Conservation (phyloP, 23 tunicate genomes). For the Trididemnum nubilum region DNA sequence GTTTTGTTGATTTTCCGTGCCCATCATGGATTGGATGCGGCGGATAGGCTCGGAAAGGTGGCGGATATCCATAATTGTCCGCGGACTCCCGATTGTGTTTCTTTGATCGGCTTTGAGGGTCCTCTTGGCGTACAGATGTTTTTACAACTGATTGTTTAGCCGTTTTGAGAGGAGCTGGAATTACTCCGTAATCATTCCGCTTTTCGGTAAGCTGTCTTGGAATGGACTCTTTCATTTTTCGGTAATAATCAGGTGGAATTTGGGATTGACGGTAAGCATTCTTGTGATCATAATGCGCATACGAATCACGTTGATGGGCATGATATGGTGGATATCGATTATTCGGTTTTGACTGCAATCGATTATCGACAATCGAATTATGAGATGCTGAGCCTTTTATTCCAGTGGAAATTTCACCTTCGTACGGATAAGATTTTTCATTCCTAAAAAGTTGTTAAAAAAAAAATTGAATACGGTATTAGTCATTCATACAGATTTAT, state of each 20-base stretch:
- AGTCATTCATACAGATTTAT: too few species aligned
- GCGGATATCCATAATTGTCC: not conserved
- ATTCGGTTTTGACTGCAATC: conserved; percentile 19
- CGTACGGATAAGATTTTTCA: conserved; percentile 28
- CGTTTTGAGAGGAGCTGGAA: conserved; percentile 53
- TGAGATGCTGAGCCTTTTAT: conserved; percentile 81
- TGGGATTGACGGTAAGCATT: not conserved
- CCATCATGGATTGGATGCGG: conserved; percentile 39
- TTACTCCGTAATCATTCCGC: conserved; percentile 36
- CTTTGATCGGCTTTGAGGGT: not conserved
- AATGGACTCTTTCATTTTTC: not conserved
- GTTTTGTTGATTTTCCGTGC: conserved; percentile 6
- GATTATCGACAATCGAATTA: conserved; percentile 73
- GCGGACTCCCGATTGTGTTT: not conserved
- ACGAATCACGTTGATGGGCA: not conserved
- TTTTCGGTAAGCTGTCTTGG: not conserved
- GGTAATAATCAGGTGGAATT: not conserved
- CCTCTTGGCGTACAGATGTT: not conserved
- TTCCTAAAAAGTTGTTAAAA: conserved; percentile 37
- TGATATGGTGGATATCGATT: conserved; percentile 34
- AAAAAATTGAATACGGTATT: too few species aligned
- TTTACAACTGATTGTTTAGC: not conserved
- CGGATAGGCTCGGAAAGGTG: not conserved
- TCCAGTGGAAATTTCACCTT: not conserved
- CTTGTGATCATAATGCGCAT: not conserved